A percentile compares a stretch with the other conserved stretches of the same genome.
phyloP scores from a whole-genome alignment of 2,888 invertebrate species.

The Leucania comma region DNA sequence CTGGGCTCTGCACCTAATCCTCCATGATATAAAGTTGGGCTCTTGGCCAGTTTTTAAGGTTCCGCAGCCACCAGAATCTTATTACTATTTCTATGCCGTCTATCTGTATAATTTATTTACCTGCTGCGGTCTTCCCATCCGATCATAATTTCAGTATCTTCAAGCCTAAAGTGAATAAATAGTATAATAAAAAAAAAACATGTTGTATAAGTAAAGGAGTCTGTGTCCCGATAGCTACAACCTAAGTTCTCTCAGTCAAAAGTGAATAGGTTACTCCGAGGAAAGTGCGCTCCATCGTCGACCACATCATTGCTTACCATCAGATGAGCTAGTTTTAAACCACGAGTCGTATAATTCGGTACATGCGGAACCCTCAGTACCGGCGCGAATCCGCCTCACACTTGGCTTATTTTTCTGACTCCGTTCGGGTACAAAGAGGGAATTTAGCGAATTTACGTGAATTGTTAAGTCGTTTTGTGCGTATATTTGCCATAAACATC shows the following conservation, averaged over 20 bases:
- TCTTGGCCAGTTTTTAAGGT: constrained; percentile 7
- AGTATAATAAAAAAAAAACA: too few species aligned
- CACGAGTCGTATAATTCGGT: background rate
- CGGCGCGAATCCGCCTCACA: too few species aligned
- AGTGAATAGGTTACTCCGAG: too few species aligned
- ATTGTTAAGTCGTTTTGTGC: constrained; percentile 35
- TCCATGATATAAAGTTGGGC: constrained; percentile 49
- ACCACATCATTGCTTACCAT: too few species aligned
- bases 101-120: background rate
- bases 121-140: too few species aligned
- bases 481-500: constrained; percentile 42
- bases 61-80: constrained; percentile 2
- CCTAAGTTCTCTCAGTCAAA: too few species aligned
- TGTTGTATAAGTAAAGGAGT: too few species aligned
- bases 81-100: background rate
- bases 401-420: constrained; percentile 14
- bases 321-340: too few species aligned
- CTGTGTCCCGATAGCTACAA: too few species aligned
- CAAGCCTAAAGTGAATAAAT: too few species aligned
- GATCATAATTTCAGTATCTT: too few species aligned
- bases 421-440: constrained; percentile 21
- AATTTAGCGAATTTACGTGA: constrained; percentile 41
- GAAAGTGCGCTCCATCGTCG: too few species aligned
- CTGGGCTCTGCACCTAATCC: constrained; percentile 50
- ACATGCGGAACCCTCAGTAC: constrained; percentile 4